Percentiles rank a stretch among this genome's conserved stretches.
Conservation (phyloP, 2,797 vertebrate genomes). For the Protosalanx chinensis region DNA sequence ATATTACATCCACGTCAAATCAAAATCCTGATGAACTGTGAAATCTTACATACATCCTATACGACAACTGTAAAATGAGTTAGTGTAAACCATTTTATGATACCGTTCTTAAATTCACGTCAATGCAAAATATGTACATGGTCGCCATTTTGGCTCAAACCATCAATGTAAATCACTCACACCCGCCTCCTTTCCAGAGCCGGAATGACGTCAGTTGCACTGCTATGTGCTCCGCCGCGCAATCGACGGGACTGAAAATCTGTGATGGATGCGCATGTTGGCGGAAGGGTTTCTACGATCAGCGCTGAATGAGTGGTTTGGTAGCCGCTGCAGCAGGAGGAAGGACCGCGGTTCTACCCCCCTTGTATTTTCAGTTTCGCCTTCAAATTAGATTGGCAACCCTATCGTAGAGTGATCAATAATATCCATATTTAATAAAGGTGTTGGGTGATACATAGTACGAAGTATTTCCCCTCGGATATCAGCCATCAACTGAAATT, state of each 20-base stretch:
- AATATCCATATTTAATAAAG: slow-evolving; percentile 39
- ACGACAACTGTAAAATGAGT: not conserved
- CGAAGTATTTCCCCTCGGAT: slow-evolving; percentile 52
- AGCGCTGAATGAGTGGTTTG: slow-evolving; percentile 69
- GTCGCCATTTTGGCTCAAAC: slow-evolving; percentile 65
- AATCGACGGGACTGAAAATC: slow-evolving; percentile 13
- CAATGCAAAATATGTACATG: slow-evolving; percentile 22
- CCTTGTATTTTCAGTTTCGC: slow-evolving; percentile 74
- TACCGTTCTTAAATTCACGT: slow-evolving; percentile 19
- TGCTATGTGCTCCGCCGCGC: slow-evolving; percentile 45
- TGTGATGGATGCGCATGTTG: slow-evolving; percentile 50
- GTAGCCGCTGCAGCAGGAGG: slow-evolving; percentile 79
- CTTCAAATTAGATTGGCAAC: slow-evolving; percentile 60
- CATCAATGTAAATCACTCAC: not conserved
- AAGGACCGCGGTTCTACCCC: slow-evolving; percentile 74
- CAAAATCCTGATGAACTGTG: not conserved
- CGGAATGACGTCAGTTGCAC: slow-evolving; percentile 53
- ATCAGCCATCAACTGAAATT: slow-evolving; percentile 69
- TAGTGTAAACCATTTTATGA: slow-evolving; percentile 17
- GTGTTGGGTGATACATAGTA: slow-evolving; percentile 56
- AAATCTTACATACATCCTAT: not conserved
- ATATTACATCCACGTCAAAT: not conserved
- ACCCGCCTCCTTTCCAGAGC: slow-evolving; percentile 27
- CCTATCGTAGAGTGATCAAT: slow-evolving; percentile 41
- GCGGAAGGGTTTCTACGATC: slow-evolving; percentile 56